phyloP scores from a whole-genome alignment of 1,140 invertebrate genomes.

The Platorchestia sp. region DNA sequence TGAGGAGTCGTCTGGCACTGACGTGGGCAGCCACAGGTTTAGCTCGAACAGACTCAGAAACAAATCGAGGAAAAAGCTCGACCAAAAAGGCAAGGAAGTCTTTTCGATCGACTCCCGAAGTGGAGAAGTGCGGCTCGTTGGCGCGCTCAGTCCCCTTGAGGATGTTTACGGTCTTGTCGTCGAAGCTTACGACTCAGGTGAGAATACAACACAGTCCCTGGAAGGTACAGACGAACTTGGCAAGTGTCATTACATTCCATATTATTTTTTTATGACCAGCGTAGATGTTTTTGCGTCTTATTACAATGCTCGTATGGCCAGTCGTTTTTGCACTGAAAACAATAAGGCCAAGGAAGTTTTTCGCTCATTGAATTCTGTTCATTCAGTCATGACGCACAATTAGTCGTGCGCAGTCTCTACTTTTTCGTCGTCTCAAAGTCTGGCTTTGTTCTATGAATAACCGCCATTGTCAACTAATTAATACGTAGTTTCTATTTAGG shows the following conservation, averaged over 20 bases:
- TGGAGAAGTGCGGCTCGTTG: constrained; percentile 14
- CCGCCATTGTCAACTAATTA: too few relatives aligned
- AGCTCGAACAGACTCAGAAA: background rate
- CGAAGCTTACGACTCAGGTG: constrained; percentile 22
- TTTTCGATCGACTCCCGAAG: constrained; percentile 24
- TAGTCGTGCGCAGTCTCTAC: background rate
- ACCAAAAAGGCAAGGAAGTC: background rate
- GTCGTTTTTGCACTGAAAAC: background rate
- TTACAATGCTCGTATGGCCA: background rate
- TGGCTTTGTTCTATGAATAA: background rate
- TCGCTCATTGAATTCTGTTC: background rate
- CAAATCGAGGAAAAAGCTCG: constrained; percentile 30
- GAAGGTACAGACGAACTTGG: background rate
- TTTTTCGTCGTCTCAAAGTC: background rate
- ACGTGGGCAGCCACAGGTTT: constrained; percentile 13
- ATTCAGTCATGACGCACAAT: background rate
- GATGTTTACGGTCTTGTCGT: constrained; percentile 37
- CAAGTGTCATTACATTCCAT: background rate
- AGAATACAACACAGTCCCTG: background rate
- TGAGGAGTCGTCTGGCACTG: constrained; percentile 22
- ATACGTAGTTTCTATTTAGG: too few relatives aligned
- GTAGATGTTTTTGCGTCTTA: background rate
- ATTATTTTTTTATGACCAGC: background rate
- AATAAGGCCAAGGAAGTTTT: background rate
- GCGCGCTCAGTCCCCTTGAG: background rate